Evolutionary conservation across 1,140 invertebrate species (phyloP).

Genomic region (Nixonia krombeini): DNA sequence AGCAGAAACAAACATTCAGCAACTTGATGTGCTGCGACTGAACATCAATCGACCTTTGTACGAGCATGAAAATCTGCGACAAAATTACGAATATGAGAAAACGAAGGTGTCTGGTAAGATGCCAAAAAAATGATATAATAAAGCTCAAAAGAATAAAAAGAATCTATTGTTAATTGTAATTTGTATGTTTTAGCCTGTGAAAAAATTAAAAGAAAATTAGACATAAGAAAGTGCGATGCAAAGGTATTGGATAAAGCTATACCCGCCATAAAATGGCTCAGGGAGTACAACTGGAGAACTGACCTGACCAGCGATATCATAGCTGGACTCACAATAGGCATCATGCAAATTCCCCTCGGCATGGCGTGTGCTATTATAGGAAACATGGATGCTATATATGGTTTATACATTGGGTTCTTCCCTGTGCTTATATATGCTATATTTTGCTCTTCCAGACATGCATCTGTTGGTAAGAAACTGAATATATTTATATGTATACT

Average conservation of each 20-base stretch:
- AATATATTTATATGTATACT: no score
- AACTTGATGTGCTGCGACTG: no score
- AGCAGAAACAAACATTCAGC: no score
- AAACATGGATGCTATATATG: conserved; percentile 81
- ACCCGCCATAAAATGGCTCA: conserved; percentile 80
- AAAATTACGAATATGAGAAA: no score
- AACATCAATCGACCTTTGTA: no score
- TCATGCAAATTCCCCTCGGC: conserved; percentile 94
- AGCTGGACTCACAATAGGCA: conserved; percentile 87
- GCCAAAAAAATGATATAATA: no score
- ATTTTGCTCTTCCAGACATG: conserved; percentile 84
- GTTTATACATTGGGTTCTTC: conserved; percentile 89
- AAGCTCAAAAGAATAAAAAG: no score
- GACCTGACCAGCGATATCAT: conserved; percentile 79
- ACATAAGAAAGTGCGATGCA: conserved; percentile 20
- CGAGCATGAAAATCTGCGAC: no score
- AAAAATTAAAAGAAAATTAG: conserved; percentile 16
- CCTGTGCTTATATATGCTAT: conserved; percentile 84
- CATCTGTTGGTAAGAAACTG: conserved; percentile 87
- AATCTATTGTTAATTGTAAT: no score
- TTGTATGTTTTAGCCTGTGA: conserved; percentile 24
- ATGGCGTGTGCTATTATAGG: conserved; percentile 86
- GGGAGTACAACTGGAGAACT: conserved; percentile 77
- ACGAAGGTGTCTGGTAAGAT: no score
- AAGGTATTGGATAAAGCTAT: conserved; percentile 65